Evolutionary conservation across 37 sponge, comb jelly and placozoan genomes (phyloP).

Genomic region (Halichondria panicea): DNA sequence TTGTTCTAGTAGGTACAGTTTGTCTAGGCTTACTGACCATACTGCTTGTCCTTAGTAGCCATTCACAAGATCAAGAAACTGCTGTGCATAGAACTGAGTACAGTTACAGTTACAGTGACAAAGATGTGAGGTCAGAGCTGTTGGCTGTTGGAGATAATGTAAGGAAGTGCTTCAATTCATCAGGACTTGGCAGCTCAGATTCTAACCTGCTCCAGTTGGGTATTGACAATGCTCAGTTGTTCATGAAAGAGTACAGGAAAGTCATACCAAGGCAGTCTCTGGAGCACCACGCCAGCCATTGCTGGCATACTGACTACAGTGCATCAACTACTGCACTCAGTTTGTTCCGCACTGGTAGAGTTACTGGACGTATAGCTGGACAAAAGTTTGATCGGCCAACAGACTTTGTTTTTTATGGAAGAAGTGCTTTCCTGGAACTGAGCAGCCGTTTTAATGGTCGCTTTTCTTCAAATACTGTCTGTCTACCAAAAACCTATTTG

Average conservation of each 20-base stretch:
- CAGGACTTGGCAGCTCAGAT: too few species aligned
- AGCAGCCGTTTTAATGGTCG: neutral
- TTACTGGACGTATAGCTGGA: neutral
- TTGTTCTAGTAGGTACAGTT: too few species aligned
- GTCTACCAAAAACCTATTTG: conserved; percentile 39
- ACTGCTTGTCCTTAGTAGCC: too few species aligned
- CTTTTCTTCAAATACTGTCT: conserved; percentile 9
- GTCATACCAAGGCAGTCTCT: conserved; percentile 7
- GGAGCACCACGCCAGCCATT: neutral
- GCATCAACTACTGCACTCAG: too few species aligned
- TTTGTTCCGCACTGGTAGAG: neutral
- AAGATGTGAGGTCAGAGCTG: too few species aligned
- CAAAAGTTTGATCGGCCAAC: neutral
- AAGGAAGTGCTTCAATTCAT: too few species aligned
- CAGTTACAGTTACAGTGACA: too few species aligned
- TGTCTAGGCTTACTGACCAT: too few species aligned
- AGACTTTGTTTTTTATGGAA: neutral
- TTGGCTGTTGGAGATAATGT: too few species aligned
- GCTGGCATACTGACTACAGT: conserved; percentile 4
- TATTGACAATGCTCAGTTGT: conserved; percentile 10
- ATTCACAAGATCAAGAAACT: too few species aligned
- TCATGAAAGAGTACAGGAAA: neutral
- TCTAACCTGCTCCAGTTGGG: too few species aligned
- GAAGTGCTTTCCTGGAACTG: neutral
- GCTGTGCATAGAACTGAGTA: too few species aligned